Conservation (phyloP, 2,113 vertebrate genomes). For the Ploceus nigricollis region DNA sequence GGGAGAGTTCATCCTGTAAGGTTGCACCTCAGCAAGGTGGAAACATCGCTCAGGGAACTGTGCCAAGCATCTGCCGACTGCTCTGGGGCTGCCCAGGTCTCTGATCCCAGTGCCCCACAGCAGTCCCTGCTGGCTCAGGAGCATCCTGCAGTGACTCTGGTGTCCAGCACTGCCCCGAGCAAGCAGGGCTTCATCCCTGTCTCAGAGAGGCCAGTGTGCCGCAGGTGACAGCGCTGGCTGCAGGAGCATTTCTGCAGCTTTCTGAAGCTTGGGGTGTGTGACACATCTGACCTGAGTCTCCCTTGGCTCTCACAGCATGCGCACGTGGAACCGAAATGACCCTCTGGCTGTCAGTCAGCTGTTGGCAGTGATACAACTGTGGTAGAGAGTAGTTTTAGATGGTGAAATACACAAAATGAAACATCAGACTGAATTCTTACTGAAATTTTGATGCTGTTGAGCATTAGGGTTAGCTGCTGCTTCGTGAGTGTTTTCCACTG, state of each 20-base stretch:
- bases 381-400: background rate
- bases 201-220: background rate
- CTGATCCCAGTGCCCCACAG: background rate
- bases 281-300: background rate
- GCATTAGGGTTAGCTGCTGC: background rate
- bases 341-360: background rate
- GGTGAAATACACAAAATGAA: background rate
- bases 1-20: background rate
- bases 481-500: background rate
- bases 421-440: background rate
- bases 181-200: background rate
- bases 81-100: background rate
- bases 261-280: background rate
- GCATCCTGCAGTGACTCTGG: background rate
- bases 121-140: background rate
- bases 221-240: background rate
- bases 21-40: background rate
- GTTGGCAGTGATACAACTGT: background rate
- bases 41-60: background rate
- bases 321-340: background rate
- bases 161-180: background rate
- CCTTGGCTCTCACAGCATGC: background rate
- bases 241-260: background rate
- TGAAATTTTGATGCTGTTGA: background rate
- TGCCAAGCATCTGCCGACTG: rapidly evolving